phyloP scores from a whole-genome alignment of 2,888 invertebrate species.

The Andrena camellia region DNA sequence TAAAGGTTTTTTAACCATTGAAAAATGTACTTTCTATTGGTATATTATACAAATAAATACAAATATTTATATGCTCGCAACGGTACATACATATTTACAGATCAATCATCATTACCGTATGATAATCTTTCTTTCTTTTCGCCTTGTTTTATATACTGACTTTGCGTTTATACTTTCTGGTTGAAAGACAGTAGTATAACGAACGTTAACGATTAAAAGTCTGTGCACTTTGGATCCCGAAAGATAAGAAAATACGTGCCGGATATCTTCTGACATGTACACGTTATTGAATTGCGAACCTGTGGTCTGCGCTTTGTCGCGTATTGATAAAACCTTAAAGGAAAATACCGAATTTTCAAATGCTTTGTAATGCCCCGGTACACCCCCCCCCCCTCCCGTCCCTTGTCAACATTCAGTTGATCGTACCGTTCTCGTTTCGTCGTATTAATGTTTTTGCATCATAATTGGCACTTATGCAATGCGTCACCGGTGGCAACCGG shows the following conservation, averaged over 20 bases:
- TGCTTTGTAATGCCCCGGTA: not conserved
- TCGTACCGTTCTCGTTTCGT: constrained; percentile 40
- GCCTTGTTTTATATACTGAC: not conserved
- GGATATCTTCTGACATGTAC: not conserved
- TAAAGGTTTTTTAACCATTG: too few species aligned
- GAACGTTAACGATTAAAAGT: not conserved
- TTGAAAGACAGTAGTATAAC: not conserved
- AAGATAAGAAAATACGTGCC: not conserved
- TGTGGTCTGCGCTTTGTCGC: not conserved
- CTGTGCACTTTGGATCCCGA: not conserved
- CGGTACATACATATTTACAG: too few species aligned
- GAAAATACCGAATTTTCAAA: not conserved
- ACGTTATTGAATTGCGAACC: not conserved
- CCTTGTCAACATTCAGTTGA: not conserved
- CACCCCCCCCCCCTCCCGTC: not conserved
- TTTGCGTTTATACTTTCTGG: not conserved
- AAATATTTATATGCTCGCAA: too few species aligned
- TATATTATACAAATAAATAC: too few species aligned
- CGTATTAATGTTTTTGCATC: constrained; percentile 43
- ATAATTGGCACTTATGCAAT: constrained; percentile 60
- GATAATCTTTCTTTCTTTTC: not conserved
- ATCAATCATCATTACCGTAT: too few species aligned
- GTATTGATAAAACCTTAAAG: not conserved
- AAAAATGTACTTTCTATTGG: too few species aligned
- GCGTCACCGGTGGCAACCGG: constrained; percentile 26